Base-by-base conservation (phyloP, 1,140 invertebrate species). In the Centruroides sculpturatus region DNA sequence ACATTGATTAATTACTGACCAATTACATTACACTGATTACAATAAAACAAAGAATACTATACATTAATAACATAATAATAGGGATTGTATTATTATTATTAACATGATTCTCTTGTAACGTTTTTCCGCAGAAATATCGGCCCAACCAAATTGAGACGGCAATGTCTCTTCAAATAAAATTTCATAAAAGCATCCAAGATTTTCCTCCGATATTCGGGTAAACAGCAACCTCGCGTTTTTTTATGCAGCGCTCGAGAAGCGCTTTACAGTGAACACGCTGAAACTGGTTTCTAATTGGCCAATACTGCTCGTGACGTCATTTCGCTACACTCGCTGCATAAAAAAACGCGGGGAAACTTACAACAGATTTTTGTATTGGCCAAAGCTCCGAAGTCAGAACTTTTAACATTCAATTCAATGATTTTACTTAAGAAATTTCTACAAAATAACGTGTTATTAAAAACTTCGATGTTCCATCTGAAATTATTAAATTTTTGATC, bases 401-500 rank as follows among this genome's bases (percentile, higher is more conserved):
- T 66, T n/a, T 93, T 80, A 63, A 98, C 93, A 70, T 86, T 92
- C 66, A 99, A 79, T 77, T 99, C 96, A 9, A 99, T 89, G 1
- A 23, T 23, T 23, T 23, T 49, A 91, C 90, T 65, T 82, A 79
- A 12, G 92, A 73, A 70, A 82, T 85, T n/a, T 23, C 23, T 23
- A 23, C 1, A 23, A 23, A 23, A 23, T 23, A 1, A 2, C 2
- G 23, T 23, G 23, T 85, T 85, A 71, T 95, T 95, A 74, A 98
- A 99, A 74, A 98, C 93, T 70, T 98, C 93, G 86, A 95, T 98
- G 65, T 92, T 11, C 89, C 96, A 74, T 96, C 95, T 56, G 95
- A 98, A 47, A 99, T 85, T 10, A 93, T 94, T 85, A 99, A 98
- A 75, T 99, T 96, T 74, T 99, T 98, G 73, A 99, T 99, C 96